A percentile compares a stretch with the other conserved stretches of the same genome.
phyloP scores from a whole-genome alignment of 2,113 vertebrate species.

The Rafetus swinhoei region DNA sequence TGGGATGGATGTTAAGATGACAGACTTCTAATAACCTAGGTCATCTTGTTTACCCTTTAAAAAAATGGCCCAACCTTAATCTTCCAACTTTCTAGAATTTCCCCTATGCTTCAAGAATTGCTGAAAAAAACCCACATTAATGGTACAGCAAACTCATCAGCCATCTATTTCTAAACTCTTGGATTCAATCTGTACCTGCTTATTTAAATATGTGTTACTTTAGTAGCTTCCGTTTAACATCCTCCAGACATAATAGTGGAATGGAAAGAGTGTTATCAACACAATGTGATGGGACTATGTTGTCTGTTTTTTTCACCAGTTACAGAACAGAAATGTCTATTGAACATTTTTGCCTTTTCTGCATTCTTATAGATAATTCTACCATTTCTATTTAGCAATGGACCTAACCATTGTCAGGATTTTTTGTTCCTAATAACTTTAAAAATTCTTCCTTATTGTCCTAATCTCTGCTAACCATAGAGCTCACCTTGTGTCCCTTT shows the following conservation, averaged over 20 bases:
- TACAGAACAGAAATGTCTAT: not conserved
- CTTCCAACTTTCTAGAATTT: not conserved
- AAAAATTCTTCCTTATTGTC: not conserved
- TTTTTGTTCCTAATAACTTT: not conserved
- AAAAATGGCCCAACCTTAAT: not conserved
- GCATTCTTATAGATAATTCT: not conserved
- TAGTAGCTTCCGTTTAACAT: not conserved
- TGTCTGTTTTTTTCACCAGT: not conserved
- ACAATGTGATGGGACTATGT: not conserved
- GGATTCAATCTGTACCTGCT: not conserved
- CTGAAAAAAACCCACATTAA: not conserved
- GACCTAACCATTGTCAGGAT: not conserved
- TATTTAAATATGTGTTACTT: not conserved
- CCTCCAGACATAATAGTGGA: not conserved
- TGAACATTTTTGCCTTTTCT: not conserved
- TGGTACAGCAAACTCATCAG: not conserved
- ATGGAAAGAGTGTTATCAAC: not conserved
- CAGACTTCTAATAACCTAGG: not conserved
- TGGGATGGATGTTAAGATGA: too few relatives aligned
- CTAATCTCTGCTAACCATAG: not conserved
- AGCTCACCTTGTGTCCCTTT: not conserved
- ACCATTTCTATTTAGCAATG: not conserved
- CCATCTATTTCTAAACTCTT: not conserved
- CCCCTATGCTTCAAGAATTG: not conserved
- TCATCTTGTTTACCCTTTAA: not conserved